Evolutionary conservation across 2,888 invertebrate species (phyloP).

Genomic region (Euzophera pinguis): DNA sequence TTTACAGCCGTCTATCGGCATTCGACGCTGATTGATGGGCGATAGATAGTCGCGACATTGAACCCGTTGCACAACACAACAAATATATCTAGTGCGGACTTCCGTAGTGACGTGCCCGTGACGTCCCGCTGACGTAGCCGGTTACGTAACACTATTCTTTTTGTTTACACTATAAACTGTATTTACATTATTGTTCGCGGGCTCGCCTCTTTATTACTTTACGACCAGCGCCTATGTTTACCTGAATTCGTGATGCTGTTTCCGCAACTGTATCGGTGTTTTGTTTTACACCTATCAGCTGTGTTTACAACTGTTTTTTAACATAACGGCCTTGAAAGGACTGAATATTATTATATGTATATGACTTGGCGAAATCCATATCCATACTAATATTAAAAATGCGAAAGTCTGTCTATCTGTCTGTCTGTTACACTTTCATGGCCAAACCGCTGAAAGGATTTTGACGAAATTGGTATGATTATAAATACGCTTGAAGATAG

Average conservation of each 20-base stretch:
- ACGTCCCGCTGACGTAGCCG: constrained; percentile 58
- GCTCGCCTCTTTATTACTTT: constrained; percentile 70
- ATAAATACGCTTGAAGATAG: no score
- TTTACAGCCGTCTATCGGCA: constrained; percentile 19
- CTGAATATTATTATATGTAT: background rate
- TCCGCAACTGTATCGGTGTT: constrained; percentile 14
- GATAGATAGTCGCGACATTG: constrained; percentile 76
- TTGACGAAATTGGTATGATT: no score
- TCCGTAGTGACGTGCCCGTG: constrained; percentile 71
- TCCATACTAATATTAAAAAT: no score
- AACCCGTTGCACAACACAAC: constrained; percentile 43
- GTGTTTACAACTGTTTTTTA: background rate
- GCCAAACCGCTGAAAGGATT: no score
- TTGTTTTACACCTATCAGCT: constrained; percentile 16
- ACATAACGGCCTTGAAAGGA: background rate
- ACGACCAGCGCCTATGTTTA: constrained; percentile 46
- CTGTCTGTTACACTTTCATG: no score
- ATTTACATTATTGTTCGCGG: constrained; percentile 69
- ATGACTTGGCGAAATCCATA: no score
- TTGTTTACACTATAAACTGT: constrained; percentile 75
- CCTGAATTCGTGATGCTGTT: constrained; percentile 29
- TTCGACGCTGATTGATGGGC: constrained; percentile 67
- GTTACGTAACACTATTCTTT: constrained; percentile 65
- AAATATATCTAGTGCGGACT: constrained; percentile 70
- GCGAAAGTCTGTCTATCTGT: no score